Evolutionary conservation across 2,888 invertebrate species (phyloP), one percentile per base, ranked within the genome.

Genomic region (Drosophila maculinotata): DNA sequence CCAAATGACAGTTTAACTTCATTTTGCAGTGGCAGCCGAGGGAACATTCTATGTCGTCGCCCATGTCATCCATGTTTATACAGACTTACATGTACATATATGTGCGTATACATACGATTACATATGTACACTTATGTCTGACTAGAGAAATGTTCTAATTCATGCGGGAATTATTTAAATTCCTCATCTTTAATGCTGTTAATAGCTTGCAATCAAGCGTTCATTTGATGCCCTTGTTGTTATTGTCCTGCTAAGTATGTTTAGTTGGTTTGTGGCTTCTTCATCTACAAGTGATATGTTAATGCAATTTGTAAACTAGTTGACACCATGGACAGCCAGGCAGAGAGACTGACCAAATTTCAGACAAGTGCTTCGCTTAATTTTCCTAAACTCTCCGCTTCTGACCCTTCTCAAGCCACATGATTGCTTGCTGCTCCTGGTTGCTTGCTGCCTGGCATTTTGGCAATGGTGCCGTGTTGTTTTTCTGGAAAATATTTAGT

Each of bases 171-270:
- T 88, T 81, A 86, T 83, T 79, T 79, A 82, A 79, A 89, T 85
- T 83, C 73, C 56, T 42, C 73, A 67, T 76, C 74, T 81, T 87
- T 76, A 82, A 88, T 86, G 78, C 79, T 79, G 86, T 87, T 90
- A 89, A 89, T 86, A 80, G 86, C 76, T 73, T 77, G 77, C 78
- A 81, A 87, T 88, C 79, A 88, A 76, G 81, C 72, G 67, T 36
- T 64, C 75, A 60, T 64, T 20, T 71, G 49, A 39, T 48, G 31
- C 57, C 47, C 23, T 57, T 52, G 58, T 48, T 30, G 38, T 31
- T 33, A 25, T 25, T 54, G 31, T 39, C 52, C 57, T 44, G 41
- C 36, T 41, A 51, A 31, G 23, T 26, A n/a, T n/a, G n/a, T n/a
- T n/a, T n/a, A 30, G 28, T 25, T 51, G 53, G 53, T 26, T 33